Evolutionary conservation across 2,113 vertebrate genomes (phyloP).

Genomic region (Sphyrna mokarran): DNA sequence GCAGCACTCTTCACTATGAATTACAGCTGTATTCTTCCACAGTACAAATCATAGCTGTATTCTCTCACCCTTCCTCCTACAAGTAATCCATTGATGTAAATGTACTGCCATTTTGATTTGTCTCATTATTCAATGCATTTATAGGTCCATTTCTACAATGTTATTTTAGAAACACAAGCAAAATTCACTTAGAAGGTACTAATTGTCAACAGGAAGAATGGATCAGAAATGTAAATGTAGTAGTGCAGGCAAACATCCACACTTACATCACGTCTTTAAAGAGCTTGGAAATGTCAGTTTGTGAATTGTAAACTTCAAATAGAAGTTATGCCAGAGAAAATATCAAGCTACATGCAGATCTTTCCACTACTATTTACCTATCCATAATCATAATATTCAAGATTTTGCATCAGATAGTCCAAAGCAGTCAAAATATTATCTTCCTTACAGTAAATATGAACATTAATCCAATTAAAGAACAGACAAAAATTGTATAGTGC

Average conservation of each 20-base stretch:
- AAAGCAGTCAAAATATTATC: not conserved
- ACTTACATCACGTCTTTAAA: not conserved
- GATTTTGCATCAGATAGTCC: not conserved
- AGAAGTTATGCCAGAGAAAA: not conserved
- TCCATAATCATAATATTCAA: not conserved
- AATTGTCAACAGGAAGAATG: not conserved
- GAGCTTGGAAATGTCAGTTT: not conserved
- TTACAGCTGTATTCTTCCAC: not conserved
- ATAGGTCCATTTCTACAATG: not conserved
- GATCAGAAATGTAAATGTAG: not conserved
- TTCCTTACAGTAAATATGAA: not conserved
- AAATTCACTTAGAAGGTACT: not conserved
- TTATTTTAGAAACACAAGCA: not conserved
- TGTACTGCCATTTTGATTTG: not conserved
- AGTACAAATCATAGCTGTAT: not conserved
- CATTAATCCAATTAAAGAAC: not conserved
- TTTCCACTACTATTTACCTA: not conserved
- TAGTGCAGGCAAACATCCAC: not conserved
- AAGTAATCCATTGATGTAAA: not conserved
- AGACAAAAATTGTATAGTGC: not conserved
- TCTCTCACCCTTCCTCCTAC: not conserved
- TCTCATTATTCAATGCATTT: not conserved
- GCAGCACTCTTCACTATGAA: not conserved
- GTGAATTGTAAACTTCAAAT: not conserved
- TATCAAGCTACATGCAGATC: not conserved